These are phyloP conservation scores for Etheostoma spectabile DNA, from an alignment of 2,113 vertebrate species.

Conservation along the genomic window DNA sequence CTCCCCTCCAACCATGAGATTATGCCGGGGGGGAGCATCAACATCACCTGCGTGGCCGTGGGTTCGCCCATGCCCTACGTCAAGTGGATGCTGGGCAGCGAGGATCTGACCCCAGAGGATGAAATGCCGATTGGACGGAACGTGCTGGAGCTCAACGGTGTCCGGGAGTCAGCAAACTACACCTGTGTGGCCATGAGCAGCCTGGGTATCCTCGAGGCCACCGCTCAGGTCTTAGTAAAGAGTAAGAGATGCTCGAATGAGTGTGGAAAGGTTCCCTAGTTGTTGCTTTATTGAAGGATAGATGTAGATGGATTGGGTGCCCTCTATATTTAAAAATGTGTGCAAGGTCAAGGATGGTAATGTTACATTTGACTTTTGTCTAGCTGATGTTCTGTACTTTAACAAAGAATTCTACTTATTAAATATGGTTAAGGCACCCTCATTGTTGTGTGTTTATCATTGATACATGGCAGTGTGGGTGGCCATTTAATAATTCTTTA, in stretches of 20 bases:
- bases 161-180: constrained; percentile 98
- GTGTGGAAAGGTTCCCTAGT: background rate
- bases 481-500: background rate
- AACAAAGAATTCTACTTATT: background rate
- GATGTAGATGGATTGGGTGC: background rate
- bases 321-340: background rate
- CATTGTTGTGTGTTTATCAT: background rate
- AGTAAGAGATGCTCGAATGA: constrained; percentile 85
- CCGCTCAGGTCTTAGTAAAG: constrained; percentile 97
- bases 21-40: constrained; percentile 97
- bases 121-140: constrained; percentile 98
- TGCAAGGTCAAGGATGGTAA: background rate
- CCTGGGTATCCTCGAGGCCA: constrained; percentile 95
- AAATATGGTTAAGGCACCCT: background rate
- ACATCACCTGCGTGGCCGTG: constrained; percentile 98
- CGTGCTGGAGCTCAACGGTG: constrained; percentile 94
- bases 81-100: constrained; percentile 97
- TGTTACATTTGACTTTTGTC: background rate
- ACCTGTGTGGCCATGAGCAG: constrained; percentile 99
- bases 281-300: background rate
- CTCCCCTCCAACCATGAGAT: constrained; percentile 95
- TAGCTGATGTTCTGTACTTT: background rate
- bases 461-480: background rate
- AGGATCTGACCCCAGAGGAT: constrained; percentile 96
- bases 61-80: constrained; percentile 98